Evolutionary conservation across 2,797 vertebrate species (phyloP).

Genomic region (Cryptoprocta ferox): DNA sequence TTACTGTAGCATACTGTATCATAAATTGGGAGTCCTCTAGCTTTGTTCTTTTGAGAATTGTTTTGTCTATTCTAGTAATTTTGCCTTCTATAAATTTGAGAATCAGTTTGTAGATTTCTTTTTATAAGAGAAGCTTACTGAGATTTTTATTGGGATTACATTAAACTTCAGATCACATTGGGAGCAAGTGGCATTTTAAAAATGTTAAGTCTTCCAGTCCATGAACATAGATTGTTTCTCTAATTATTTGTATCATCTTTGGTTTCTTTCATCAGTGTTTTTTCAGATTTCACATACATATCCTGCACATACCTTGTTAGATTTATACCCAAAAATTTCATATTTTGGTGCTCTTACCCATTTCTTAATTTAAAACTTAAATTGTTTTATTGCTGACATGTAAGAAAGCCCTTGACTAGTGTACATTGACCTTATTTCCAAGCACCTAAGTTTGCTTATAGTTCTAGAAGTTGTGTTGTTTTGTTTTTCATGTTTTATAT

Average conservation of each 20-base stretch:
- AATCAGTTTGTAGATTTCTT: not conserved
- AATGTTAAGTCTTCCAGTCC: not conserved
- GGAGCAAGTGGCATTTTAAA: not conserved
- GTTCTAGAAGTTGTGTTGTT: not conserved
- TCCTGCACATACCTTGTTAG: not conserved
- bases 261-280: not conserved
- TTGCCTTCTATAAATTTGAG: not conserved
- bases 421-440: not conserved
- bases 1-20: not conserved
- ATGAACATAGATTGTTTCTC: not conserved
- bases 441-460: not conserved
- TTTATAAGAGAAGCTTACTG: not conserved
- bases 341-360: not conserved
- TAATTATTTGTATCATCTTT: not conserved
- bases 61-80: not conserved
- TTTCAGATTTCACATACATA: not conserved
- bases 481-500: conserved; percentile 10
- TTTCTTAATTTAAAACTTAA: conserved; percentile 38
- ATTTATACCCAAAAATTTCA: not conserved
- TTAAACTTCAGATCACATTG: conserved; percentile 26
- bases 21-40: not conserved
- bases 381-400: not conserved
- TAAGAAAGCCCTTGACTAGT: not conserved
- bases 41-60: not conserved
- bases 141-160: not conserved